Evolutionary conservation across 2,888 invertebrate genomes (phyloP).

Genomic region (Ceraclea dissimilis): DNA sequence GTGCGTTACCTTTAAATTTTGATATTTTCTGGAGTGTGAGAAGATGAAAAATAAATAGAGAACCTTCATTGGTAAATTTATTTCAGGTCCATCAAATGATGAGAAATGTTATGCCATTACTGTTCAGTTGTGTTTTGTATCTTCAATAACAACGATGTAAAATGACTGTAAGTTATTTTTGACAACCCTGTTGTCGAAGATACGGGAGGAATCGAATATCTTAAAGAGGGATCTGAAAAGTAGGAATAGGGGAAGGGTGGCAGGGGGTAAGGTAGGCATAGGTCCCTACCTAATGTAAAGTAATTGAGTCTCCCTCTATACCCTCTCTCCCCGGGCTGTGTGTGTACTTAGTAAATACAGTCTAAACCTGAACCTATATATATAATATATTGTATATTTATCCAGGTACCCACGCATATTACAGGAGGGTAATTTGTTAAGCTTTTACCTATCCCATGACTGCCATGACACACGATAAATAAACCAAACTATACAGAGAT

Average conservation of each 20-base stretch:
- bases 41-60: too few species aligned
- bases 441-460: constrained; percentile 10
- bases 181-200: background rate
- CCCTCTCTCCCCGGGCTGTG: background rate
- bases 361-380: background rate
- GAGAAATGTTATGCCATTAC: too few species aligned
- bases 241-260: constrained; percentile 18
- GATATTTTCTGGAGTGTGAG: too few species aligned
- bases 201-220: background rate
- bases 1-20: too few species aligned
- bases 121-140: too few species aligned
- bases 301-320: constrained; percentile 20
- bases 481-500: background rate
- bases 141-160: too few species aligned
- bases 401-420: too few species aligned
- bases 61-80: too few species aligned
- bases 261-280: constrained; percentile 13
- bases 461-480: background rate
- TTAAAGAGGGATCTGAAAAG: background rate
- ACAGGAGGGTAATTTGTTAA: constrained; percentile 13
- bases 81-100: too few species aligned
- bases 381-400: too few species aligned
- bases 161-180: too few species aligned
- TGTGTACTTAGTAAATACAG: background rate
- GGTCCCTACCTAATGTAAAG: constrained; percentile 11